Conservation (phyloP, 2,888 invertebrate genomes). For the Taphrorychus bicolor region DNA sequence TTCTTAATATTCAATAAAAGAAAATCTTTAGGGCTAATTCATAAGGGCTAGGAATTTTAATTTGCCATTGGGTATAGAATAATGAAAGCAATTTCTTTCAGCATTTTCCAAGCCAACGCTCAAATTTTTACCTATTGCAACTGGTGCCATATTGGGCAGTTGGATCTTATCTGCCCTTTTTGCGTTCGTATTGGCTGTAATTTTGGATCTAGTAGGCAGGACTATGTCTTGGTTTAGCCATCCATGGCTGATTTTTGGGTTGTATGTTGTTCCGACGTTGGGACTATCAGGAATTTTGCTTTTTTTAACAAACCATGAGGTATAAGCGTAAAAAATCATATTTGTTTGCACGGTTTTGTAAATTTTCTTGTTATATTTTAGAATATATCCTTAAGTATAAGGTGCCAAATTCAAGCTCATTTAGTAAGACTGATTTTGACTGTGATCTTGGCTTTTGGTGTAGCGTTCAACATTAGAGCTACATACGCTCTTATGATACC, state of each 20-base stretch:
- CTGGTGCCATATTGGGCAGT: constrained; percentile 45
- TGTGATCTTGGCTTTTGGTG: constrained; percentile 50
- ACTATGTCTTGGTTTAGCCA: constrained; percentile 54
- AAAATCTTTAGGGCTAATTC: neutral
- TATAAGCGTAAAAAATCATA: too few species aligned
- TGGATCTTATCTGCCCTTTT: constrained; percentile 45
- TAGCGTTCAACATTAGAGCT: constrained; percentile 52
- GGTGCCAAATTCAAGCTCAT: constrained; percentile 52
- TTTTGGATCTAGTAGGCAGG: constrained; percentile 45
- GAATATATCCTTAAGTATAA: constrained; percentile 48
- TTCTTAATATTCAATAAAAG: neutral
- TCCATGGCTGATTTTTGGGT: constrained; percentile 50
- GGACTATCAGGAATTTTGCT: constrained; percentile 42
- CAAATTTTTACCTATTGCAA: constrained; percentile 42
- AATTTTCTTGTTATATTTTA: constrained; percentile 30
- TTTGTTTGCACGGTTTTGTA: neutral
- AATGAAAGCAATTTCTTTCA: too few species aligned
- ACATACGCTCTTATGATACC: constrained; percentile 54
- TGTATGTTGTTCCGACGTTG: constrained; percentile 49
- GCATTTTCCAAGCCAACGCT: constrained; percentile 42
- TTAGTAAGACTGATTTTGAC: constrained; percentile 55
- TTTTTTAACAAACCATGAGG: constrained; percentile 45
- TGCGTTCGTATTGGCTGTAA: constrained; percentile 40
- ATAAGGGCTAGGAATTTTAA: too few species aligned
- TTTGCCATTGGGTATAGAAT: too few species aligned